Evolutionary conservation across 2,797 vertebrate genomes (phyloP).

Genomic region (Lycodopsis pacificus): DNA sequence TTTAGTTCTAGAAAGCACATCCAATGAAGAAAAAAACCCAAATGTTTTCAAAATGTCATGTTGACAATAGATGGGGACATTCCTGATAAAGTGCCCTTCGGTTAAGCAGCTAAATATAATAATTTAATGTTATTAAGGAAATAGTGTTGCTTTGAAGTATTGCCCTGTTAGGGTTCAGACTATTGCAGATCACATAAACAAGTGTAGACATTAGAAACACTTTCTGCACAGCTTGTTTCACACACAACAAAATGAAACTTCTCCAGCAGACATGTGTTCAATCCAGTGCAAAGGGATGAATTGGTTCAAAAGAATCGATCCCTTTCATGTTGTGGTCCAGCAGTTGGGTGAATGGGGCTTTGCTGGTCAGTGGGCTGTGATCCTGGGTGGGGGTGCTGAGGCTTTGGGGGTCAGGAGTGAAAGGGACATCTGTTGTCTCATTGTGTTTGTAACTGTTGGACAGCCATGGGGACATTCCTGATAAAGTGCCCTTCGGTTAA

Average conservation of each 20-base stretch:
- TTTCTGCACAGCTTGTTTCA: neutral
- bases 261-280: constrained; percentile 21
- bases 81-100: neutral
- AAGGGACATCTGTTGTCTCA: constrained; percentile 69
- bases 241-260: neutral
- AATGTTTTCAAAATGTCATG: neutral
- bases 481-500: no score
- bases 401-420: constrained; percentile 46
- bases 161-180: neutral
- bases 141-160: neutral
- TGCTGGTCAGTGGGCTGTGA: constrained; percentile 60
- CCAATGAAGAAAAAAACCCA: neutral
- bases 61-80: neutral
- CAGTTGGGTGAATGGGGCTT: constrained; percentile 53
- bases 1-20: neutral
- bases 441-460: constrained; percentile 66
- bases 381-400: constrained; percentile 24
- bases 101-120: neutral
- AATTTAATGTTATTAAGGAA: neutral
- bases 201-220: neutral
- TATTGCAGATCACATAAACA: neutral
- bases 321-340: constrained; percentile 64
- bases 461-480: no score
- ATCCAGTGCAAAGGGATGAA: constrained; percentile 51
- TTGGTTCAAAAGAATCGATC: constrained; percentile 54